A percentile compares a stretch with the other conserved stretches of the same genome.
phyloP scores from a whole-genome alignment of 2,797 vertebrate species.

The Rhynchotus rufescens region DNA sequence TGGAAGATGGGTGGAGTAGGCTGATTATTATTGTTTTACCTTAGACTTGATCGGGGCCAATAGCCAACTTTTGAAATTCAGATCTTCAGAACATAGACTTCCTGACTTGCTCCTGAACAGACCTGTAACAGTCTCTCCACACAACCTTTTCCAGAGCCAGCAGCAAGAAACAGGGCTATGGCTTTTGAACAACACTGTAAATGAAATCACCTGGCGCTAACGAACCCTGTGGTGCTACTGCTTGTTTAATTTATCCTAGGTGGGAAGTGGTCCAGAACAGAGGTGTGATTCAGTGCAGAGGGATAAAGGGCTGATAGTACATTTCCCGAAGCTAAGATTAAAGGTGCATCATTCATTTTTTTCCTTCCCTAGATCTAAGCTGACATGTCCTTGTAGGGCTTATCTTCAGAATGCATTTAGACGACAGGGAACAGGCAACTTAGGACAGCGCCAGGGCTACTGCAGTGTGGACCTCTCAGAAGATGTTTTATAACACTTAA shows the following conservation, averaged over 20 bases:
- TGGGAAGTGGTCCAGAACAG: not conserved
- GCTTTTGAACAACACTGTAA: not conserved
- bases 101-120: not conserved
- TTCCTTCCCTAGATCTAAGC: not conserved
- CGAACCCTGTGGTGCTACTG: not conserved
- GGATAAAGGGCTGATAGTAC: not conserved
- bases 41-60: not conserved
- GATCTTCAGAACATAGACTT: not conserved
- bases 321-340: not conserved
- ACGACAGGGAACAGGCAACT: not conserved
- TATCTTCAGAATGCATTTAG: not conserved
- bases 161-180: not conserved
- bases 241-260: not conserved
- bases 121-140: not conserved
- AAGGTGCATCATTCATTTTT: not conserved
- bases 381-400: not conserved
- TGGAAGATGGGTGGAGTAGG: not conserved
- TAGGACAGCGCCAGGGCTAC: not conserved
- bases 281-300: not conserved
- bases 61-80: conserved; percentile 40
- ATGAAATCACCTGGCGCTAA: not conserved
- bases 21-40: conserved; percentile 63
- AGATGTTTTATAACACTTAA: not conserved
- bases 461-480: not conserved
- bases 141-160: not conserved